These are phyloP conservation scores for Pantherophis alleghaniensis DNA, from an alignment of 2,797 vertebrate genomes.

Conservation along the genomic window DNA sequence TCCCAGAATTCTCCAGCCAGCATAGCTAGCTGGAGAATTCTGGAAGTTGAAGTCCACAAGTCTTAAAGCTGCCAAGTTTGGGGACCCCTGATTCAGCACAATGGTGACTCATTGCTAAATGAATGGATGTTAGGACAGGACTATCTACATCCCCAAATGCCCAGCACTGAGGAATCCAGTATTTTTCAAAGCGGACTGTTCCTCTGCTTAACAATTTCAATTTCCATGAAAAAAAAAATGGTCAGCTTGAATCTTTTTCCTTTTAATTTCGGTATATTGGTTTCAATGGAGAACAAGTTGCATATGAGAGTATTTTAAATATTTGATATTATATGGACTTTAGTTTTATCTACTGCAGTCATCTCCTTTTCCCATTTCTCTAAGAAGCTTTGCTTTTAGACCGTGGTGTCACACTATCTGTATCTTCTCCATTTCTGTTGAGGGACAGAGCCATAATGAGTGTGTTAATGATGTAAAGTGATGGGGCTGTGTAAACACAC, in stretches of 20 bases:
- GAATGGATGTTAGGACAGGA: background rate
- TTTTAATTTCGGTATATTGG: background rate
- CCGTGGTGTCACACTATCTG: background rate
- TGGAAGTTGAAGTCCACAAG: no score
- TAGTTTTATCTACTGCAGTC: background rate
- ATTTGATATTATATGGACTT: background rate
- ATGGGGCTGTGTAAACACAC: background rate
- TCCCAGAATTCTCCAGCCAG: no score
- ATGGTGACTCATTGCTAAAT: background rate
- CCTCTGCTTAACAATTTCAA: background rate
- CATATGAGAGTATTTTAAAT: background rate
- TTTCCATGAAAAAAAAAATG: background rate
- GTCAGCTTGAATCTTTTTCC: background rate
- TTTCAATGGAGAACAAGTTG: background rate
- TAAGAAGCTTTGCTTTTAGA: background rate
- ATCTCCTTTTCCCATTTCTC: background rate
- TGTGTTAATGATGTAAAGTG: background rate
- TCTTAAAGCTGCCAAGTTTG: no score
- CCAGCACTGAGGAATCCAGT: background rate
- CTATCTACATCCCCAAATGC: background rate
- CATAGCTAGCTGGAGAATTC: no score
- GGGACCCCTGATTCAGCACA: background rate
- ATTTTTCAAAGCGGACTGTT: background rate
- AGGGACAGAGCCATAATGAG: background rate
- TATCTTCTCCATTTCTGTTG: background rate